Evolutionary conservation across 2,888 invertebrate species (phyloP), one percentile per base, ranked within the genome.

Genomic region (Lasioglossum vierecki): DNA sequence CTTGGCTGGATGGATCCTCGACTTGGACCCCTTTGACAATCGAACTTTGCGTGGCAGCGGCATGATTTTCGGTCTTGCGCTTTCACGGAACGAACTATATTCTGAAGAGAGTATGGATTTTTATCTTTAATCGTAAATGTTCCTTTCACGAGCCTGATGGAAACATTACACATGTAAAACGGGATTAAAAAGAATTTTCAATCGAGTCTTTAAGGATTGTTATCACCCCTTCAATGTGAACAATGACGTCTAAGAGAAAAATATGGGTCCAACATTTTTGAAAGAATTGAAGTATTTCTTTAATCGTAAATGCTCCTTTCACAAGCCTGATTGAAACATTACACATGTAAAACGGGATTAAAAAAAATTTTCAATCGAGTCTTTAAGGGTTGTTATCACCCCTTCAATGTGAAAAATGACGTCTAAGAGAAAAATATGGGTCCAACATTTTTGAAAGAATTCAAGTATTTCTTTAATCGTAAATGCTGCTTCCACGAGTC

Each of bases 1-100:
- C 81, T 80, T 78, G 80, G 73, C 76, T 39, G 80, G 57, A 73
- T 76, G 30, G 22, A 60, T 30, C 79, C 39, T 70, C 49, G 49
- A 18, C 35, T 8, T 30, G 35, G 46, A 22, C 4, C 71, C 80
- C 70, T 74, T 57, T 49, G 63, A 71, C 44, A 30, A 57, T 39
- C 68, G 70, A 49, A 49, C 15, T n/a, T 53, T 26, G 66, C 75
- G 18, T 26, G 26, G 13, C 68, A 22, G 68, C 49, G 44, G n/a
- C 11, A 26, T 41, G 75, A 44, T 60, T 46, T 22, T 22, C 30
- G 22, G 2, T 15, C 15, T 5, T 15, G 26, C 30, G 8, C 26
- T 4, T 26, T 18, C 71, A 8, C 15, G n/a, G 30, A 46, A 46
- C 15, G 13, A 44, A 15, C 26, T 15, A 2, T 4, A 15, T 18